Evolutionary conservation across 2,797 vertebrate genomes (phyloP), one percentile per base, ranked within the genome.

Genomic region (Netta rufina): DNA sequence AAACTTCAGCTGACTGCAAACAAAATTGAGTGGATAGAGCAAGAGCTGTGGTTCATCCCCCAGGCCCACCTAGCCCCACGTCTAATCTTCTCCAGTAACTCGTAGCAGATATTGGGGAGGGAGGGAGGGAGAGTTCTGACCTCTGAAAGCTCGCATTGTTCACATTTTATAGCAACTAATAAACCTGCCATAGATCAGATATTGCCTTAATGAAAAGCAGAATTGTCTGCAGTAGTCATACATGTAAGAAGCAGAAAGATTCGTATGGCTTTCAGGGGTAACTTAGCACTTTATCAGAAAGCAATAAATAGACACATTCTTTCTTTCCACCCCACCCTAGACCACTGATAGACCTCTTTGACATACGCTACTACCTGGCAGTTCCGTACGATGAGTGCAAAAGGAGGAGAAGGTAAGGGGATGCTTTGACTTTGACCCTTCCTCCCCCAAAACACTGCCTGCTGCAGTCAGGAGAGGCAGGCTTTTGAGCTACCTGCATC

Each of bases 331-430:
- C 83, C 64, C 90, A 1, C 20, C 47, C 38, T 80, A 99, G 99
- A 87, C 98, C 98, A 4, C 96, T 99, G 94, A 80, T 98, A 58
- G 98, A 99, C 5, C 93, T 99, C 8, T 99, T 98, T 0, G 93
- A 98, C 95, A 97, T 98, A 32, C 97, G 98, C 43, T 99, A 99
- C 84, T 99, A 98, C 97, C 98, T 99, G 93, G 96, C 98, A 0
- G 96, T 99, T 82, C 99, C 99, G 0, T 99, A 99, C 0, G 98
- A 98, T 0, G 99, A 99, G 88, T 99, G 99, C 98, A 99, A 99
- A 69, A 96, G 90, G 54, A 98, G 99, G 80, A 98, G 99, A 82
- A 99, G 99, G 99, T 99, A 76, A 92, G 95, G 51, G 3, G 16
- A 3, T 4, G 1, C 4, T 38, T 7, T 32, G 8, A 38, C 11